Percentiles rank a stretch among this genome's conserved stretches.
These are phyloP conservation scores for Triplophysa tibetana DNA, from an alignment of 2,113 vertebrate genomes.

Conservation along the genomic window DNA sequence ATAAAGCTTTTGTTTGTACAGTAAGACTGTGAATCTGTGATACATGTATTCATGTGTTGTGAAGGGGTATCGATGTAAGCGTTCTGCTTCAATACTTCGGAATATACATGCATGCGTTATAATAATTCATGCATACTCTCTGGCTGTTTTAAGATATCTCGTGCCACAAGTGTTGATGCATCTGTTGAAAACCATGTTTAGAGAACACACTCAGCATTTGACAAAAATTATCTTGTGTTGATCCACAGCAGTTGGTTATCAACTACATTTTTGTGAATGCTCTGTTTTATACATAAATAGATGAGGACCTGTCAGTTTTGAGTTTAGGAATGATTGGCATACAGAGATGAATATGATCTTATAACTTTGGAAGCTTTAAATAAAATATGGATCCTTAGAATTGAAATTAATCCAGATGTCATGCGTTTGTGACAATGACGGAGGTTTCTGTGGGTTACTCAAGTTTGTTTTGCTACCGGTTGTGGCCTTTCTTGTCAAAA, in stretches of 20 bases:
- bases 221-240: conserved; percentile 21
- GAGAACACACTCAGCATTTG: conserved; percentile 4
- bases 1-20: conserved; percentile 41
- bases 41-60: conserved; percentile 28
- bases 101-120: conserved; percentile 54
- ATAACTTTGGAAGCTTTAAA: neutral
- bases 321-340: neutral
- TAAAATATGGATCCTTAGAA: neutral
- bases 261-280: neutral
- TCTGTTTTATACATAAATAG: neutral
- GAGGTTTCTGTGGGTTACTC: conserved; percentile 75
- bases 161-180: conserved; percentile 44
- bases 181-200: conserved; percentile 20
- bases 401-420: conserved; percentile 1
- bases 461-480: conserved; percentile 74
- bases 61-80: conserved; percentile 38
- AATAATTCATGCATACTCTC: conserved; percentile 46
- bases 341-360: neutral
- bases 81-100: conserved; percentile 40
- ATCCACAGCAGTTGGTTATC: neutral
- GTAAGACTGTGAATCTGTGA: conserved; percentile 69
- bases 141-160: conserved; percentile 48
- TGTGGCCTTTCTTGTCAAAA: conserved; percentile 64
- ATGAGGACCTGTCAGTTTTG: neutral
- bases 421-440: conserved; percentile 52